Evolutionary conservation across 1,140 invertebrate species (phyloP).

Genomic region (Lepeophtheirus salmonis): DNA sequence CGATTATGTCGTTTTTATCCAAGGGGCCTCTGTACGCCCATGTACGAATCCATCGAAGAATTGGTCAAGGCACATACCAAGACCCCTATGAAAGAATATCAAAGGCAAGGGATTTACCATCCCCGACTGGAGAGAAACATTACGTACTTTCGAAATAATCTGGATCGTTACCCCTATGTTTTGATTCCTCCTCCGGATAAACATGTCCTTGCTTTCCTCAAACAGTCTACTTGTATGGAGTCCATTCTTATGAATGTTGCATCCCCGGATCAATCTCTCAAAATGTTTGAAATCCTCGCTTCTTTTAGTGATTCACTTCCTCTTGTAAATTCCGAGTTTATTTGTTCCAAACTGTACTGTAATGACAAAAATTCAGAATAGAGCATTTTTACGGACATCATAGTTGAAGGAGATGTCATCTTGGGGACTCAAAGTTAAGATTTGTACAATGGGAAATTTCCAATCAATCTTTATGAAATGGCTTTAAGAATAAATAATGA

Average conservation of each 20-base stretch:
- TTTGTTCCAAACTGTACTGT: no score
- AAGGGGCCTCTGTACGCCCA: conserved; percentile 1
- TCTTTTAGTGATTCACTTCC: background rate
- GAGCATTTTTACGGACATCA: no score
- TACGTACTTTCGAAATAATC: background rate
- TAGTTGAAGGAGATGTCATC: no score
- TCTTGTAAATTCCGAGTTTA: background rate
- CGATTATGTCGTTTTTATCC: conserved; percentile 18
- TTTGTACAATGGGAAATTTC: no score
- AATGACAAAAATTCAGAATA: no score
- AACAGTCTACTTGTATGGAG: background rate
- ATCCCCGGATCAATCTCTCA: background rate
- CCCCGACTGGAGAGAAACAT: background rate
- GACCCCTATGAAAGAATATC: background rate
- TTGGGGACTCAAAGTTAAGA: no score
- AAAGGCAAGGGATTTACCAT: background rate
- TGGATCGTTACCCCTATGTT: background rate
- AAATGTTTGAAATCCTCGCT: background rate
- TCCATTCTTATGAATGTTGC: background rate
- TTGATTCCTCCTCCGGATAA: background rate
- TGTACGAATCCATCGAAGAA: background rate
- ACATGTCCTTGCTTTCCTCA: background rate
- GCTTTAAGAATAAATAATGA: no score
- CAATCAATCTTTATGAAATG: no score
- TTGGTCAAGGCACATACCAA: conserved; percentile 17